Evolutionary conservation across 1,140 invertebrate species (phyloP), one percentile per base, ranked within the genome.

Genomic region (Gonatopus flavifemur): DNA sequence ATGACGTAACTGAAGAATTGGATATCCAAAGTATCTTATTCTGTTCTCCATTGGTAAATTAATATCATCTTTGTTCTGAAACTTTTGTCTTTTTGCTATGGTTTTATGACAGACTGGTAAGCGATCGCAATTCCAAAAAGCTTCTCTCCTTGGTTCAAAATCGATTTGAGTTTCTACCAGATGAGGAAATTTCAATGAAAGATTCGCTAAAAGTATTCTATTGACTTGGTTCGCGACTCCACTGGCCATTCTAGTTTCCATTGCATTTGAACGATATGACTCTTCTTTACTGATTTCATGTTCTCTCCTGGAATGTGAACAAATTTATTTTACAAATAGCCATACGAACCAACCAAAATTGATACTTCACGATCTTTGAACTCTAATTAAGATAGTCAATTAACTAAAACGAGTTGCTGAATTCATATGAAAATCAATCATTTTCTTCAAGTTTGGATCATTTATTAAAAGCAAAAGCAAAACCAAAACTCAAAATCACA

Each of bases 101-200:
- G 67, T 66, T 3, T 81, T 59, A 56, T 64, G 63, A 31, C 66
- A 49, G n/a, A 82, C 76, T 1, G 83, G 79, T 54, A 89, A 79
- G 49, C 87, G 86, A 51, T 90, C 89, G 44, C 82, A 80, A 59
- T 80, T 81, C 91, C 91, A 93, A 69, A 88, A 90, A 36, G 89
- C 84, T 81, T 93, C 90, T 57, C 88, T 72, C 28, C 89, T 77
- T 6, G 90, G 86, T 52, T 88, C 82, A 66, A 81, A 79, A 71
- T 93, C 89, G 62, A 85, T 77, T 71, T 89, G 82, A n/a, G 80
- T 53, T 36, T 84, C 81, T 6, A 83, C 63, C 48, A 90, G 74
- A 78, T 90, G 86, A 7, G 78, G 61, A 52, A 78, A 75, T 50
- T 80, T 80, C 46, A 72, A 64, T 39, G 72, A 72, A 12, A 91